Evolutionary conservation across 2,797 vertebrate genomes (phyloP).

Genomic region (Lindbergichthys nudifrons): DNA sequence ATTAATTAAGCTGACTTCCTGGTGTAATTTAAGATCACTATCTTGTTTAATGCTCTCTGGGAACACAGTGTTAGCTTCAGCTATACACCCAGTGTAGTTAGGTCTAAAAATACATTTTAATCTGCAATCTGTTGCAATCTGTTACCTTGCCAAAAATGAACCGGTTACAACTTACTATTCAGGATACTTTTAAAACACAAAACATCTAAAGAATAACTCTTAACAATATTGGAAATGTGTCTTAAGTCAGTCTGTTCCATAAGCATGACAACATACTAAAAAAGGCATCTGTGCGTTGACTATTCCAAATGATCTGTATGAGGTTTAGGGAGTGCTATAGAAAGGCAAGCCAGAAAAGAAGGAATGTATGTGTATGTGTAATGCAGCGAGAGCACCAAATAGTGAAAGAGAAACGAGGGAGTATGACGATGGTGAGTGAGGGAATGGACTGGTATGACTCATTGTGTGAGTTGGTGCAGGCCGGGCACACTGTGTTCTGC

Average conservation of each 20-base stretch:
- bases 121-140: not conserved
- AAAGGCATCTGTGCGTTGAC: not conserved
- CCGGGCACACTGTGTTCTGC: conserved; percentile 57
- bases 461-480: conserved; percentile 43
- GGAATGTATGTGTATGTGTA: not conserved
- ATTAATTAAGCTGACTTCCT: not conserved
- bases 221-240: not conserved
- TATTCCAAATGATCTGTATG: not conserved
- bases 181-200: no score
- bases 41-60: not conserved
- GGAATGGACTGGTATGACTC: conserved; percentile 55
- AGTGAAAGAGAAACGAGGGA: conserved; percentile 12
- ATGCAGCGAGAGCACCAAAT: conserved; percentile 1
- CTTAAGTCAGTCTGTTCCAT: not conserved
- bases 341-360: not conserved
- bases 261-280: conserved; percentile 4
- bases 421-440: conserved; percentile 42
- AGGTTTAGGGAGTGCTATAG: not conserved
- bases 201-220: not conserved
- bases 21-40: not conserved
- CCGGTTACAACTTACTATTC: not conserved
- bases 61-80: not conserved
- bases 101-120: no score
- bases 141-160: not conserved
- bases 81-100: not conserved